Conservation (phyloP, 2,113 vertebrate genomes). For the Scolopax mira region DNA sequence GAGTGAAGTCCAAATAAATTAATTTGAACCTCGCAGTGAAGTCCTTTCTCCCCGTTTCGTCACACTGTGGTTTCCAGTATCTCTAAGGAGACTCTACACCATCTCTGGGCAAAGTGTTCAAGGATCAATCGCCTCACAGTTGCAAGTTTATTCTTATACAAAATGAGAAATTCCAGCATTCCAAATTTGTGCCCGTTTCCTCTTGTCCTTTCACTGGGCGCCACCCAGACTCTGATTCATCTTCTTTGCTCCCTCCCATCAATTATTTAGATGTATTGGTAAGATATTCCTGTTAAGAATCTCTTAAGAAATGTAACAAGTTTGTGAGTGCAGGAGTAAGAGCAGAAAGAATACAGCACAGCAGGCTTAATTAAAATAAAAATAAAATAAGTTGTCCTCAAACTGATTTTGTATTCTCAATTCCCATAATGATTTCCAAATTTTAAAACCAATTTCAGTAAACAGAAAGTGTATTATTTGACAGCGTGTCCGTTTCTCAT, state of each 20-base stretch:
- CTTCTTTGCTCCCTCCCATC: not conserved
- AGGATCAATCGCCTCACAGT: not conserved
- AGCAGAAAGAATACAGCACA: not conserved
- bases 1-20: too few relatives aligned
- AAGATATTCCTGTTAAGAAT: not conserved
- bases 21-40: too few relatives aligned
- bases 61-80: not conserved
- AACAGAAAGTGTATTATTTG: not conserved
- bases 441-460: not conserved
- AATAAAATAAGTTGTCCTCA: not conserved
- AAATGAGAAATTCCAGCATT: not conserved
- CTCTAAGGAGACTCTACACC: not conserved
- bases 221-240: not conserved
- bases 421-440: not conserved
- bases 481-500: not conserved
- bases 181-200: not conserved
- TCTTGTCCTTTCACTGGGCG: not conserved
- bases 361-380: not conserved
- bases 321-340: not conserved
- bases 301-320: not conserved
- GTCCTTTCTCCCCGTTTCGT: too few relatives aligned
- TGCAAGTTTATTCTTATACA: not conserved
- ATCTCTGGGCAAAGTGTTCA: fast-evolving
- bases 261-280: not conserved
- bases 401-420: not conserved